A percentile compares a stretch with the other conserved stretches of the same genome.
Evolutionary conservation across 2,888 invertebrate genomes (phyloP).

Genomic region (Lycocerus yunnanus): DNA sequence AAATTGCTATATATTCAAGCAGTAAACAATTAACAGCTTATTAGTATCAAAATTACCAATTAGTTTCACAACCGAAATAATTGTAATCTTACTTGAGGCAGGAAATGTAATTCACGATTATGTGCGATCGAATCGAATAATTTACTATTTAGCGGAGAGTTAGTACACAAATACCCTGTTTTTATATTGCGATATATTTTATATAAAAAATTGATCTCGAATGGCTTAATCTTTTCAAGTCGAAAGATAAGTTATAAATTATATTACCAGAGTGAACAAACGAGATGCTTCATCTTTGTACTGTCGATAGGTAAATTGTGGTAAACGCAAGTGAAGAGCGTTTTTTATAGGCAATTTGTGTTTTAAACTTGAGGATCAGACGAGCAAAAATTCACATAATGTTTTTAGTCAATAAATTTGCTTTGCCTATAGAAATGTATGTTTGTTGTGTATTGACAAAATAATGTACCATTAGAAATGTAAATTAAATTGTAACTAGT

Average conservation of each 20-base stretch:
- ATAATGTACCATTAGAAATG: background rate
- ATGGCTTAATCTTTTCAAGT: background rate
- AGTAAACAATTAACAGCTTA: conserved; percentile 1
- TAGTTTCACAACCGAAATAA: background rate
- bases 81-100: background rate
- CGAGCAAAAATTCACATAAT: background rate
- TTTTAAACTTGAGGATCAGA: background rate
- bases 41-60: background rate
- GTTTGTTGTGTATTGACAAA: background rate
- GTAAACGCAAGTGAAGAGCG: background rate
- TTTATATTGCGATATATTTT: no score
- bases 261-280: background rate
- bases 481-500: background rate
- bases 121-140: no score
- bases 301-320: no score
- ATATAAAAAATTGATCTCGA: background rate
- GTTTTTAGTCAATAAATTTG: background rate
- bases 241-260: background rate
- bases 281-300: background rate
- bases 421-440: background rate
- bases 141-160: no score
- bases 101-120: background rate
- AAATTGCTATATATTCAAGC: background rate
- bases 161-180: no score
- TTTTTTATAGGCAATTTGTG: background rate